phyloP scores from a whole-genome alignment of 1,140 invertebrate genomes.

The roundworm (Caenorhabditis elegans) region WBcel235 BX284603.4:5676501-5677000 shows the following conservation, averaged over 20 bases:
- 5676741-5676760: background rate
- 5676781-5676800: background rate
- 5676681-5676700: too few relatives aligned
- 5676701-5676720: background rate
- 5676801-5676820: background rate
- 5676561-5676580: slow-evolving; percentile 1
- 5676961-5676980: background rate
- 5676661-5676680: too few relatives aligned
- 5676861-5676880: background rate
- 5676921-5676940: background rate
- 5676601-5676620: background rate
- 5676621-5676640: background rate
- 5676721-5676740: background rate
- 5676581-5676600: slow-evolving; percentile 11
- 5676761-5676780: background rate
- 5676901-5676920: background rate
- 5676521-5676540: too few relatives aligned
- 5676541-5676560: too few relatives aligned
- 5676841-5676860: slow-evolving; percentile 2
- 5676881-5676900: slow-evolving; percentile 5
- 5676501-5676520: too few relatives aligned
- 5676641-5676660: background rate
- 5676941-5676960: slow-evolving; percentile 16
- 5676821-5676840: background rate
- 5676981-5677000: background rate